Conservation (phyloP, 2,888 invertebrate species). For the Temnothorax rugatulus region DNA sequence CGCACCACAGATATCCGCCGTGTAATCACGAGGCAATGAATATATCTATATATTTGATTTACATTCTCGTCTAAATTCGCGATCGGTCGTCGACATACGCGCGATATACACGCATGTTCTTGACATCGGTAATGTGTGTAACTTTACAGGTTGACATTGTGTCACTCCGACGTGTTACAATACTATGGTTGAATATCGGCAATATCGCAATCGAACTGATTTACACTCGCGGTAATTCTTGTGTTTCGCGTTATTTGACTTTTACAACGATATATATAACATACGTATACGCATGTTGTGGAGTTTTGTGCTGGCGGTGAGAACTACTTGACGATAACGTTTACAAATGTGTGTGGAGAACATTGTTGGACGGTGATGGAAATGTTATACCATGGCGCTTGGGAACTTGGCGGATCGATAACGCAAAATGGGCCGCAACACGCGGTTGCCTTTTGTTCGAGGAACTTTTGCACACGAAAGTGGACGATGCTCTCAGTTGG, state of each 20-base stretch:
- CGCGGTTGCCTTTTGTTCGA: constrained; percentile 31
- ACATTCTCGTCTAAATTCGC: background rate
- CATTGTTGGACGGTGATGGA: constrained; percentile 49
- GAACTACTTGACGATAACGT: constrained; percentile 39
- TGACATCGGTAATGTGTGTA: constrained; percentile 45
- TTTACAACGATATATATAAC: constrained; percentile 6
- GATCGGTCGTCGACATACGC: background rate
- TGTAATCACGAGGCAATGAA: background rate
- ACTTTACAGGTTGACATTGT: constrained; percentile 19
- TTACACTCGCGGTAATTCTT: constrained; percentile 26
- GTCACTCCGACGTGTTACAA: constrained; percentile 25
- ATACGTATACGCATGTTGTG: background rate
- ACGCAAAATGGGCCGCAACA: constrained; percentile 39
- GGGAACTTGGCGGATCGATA: constrained; percentile 45
- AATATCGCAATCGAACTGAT: constrained; percentile 20
- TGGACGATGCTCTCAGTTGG: constrained; percentile 29
- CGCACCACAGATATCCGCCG: background rate
- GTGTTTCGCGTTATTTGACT: constrained; percentile 14
- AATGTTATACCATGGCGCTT: constrained; percentile 29
- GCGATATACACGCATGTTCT: background rate
- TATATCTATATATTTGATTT: background rate
- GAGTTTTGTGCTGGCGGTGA: background rate
- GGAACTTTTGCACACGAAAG: constrained; percentile 41
- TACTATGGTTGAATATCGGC: constrained; percentile 13
- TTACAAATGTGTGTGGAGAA: constrained; percentile 31